phyloP scores from a whole-genome alignment of 2,888 invertebrate species.

The Philopedon plagiatum region DNA sequence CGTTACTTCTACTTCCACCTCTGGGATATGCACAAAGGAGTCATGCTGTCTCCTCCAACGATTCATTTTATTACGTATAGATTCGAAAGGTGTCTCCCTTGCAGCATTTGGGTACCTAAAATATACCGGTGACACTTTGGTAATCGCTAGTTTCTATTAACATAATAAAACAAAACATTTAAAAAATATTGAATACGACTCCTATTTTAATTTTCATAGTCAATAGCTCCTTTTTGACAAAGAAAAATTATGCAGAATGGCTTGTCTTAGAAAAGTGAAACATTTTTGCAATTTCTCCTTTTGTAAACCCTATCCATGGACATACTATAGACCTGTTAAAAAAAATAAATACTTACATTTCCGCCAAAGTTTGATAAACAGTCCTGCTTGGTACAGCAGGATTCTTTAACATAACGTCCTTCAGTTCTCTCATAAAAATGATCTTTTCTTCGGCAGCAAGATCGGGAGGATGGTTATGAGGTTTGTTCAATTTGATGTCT shows the following conservation, averaged over 20 bases:
- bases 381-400: constrained; percentile 59
- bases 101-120: constrained; percentile 66
- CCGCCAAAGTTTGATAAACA: constrained; percentile 62
- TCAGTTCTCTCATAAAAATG: constrained; percentile 64
- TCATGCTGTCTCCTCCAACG: constrained; percentile 57
- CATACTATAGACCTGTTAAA: no score
- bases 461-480: constrained; percentile 66
- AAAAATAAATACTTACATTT: constrained; percentile 59
- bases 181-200: no score
- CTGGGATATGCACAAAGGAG: background rate
- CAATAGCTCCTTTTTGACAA: no score
- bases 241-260: no score
- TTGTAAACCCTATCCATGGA: no score
- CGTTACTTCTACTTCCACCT: background rate
- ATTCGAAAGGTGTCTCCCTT: constrained; percentile 62
- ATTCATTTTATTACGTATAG: constrained; percentile 64
- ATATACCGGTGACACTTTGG: no score
- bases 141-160: no score
- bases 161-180: no score
- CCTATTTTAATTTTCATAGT: no score
- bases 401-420: constrained; percentile 63
- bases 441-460: constrained; percentile 66
- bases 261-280: no score
- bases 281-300: no score
- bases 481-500: constrained; percentile 65